Conservation (phyloP, 2,113 vertebrate genomes). For the Brachionichthys hirsutus region DNA sequence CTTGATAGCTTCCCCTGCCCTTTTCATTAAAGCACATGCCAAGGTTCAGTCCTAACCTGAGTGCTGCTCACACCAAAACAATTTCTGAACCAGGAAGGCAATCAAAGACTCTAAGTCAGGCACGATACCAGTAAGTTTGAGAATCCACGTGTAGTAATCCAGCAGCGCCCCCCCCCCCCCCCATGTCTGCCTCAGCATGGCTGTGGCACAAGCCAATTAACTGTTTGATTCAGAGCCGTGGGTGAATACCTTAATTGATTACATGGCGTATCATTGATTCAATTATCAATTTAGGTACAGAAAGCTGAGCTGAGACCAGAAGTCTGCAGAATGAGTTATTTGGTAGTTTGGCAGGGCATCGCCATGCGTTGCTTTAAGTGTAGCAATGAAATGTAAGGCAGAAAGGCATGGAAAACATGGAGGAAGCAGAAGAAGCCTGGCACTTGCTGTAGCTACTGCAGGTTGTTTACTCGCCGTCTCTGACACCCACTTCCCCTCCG, state of each 20-base stretch:
- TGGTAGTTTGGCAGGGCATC: slow-evolving; percentile 46
- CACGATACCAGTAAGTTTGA: slow-evolving; percentile 64
- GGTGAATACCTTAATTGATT: slow-evolving; percentile 76
- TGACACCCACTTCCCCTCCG: slow-evolving; percentile 51
- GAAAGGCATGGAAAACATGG: slow-evolving; percentile 18
- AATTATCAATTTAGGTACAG: slow-evolving; percentile 73
- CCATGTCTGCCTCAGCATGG: slow-evolving; percentile 56
- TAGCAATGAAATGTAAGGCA: slow-evolving; percentile 44
- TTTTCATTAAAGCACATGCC: slow-evolving; percentile 41
- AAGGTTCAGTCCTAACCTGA: slow-evolving; percentile 48
- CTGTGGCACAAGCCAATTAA: slow-evolving; percentile 78
- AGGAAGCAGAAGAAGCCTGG: slow-evolving; percentile 51
- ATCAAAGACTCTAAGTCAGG: slow-evolving; percentile 63
- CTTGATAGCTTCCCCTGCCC: slow-evolving; percentile 23
- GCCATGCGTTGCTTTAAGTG: slow-evolving; percentile 54
- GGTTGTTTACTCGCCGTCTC: slow-evolving; percentile 68
- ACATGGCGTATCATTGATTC: slow-evolving; percentile 69
- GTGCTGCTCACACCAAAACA: slow-evolving; percentile 45
- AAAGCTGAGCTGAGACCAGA: slow-evolving; percentile 42
- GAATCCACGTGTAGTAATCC: slow-evolving; percentile 65
- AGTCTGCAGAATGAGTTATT: slow-evolving; percentile 55
- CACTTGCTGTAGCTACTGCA: slow-evolving; percentile 57
- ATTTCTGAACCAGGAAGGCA: slow-evolving; percentile 57
- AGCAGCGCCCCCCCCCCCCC: too few relatives aligned
- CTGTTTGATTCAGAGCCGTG: slow-evolving; percentile 58